A percentile compares a stretch with the other conserved stretches of the same genome.
phyloP scores from a whole-genome alignment of 92 coral and sea anemone species.

The Scolanthus callimorphus region DNA sequence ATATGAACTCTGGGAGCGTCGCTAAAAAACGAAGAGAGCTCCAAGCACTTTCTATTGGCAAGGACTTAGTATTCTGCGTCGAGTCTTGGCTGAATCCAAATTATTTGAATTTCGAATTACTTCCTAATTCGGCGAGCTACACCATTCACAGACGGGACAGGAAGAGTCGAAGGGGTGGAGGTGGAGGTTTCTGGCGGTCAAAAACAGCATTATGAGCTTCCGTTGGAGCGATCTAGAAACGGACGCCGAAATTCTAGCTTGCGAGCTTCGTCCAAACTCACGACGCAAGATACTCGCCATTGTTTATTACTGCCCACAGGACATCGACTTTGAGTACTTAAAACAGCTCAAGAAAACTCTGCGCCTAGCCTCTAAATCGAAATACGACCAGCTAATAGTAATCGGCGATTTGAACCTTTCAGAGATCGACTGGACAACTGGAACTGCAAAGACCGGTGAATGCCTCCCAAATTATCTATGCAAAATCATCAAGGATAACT shows the following conservation, averaged over 20 bases:
- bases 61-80: too few relatives aligned
- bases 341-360: conserved; percentile 48
- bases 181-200: conserved; percentile 64
- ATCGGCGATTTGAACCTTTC: conserved; percentile 44
- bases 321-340: conserved; percentile 12
- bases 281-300: conserved; percentile 24
- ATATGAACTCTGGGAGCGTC: too few relatives aligned
- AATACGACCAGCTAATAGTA: conserved; percentile 46
- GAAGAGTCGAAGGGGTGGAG: conserved; percentile 32
- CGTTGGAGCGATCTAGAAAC: conserved; percentile 45
- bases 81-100: too few relatives aligned
- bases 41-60: too few relatives aligned
- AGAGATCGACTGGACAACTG: conserved; percentile 34
- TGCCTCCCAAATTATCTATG: conserved; percentile 27
- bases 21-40: too few relatives aligned
- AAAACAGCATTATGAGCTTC: conserved; percentile 32
- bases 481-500: conserved; percentile 11
- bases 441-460: conserved; percentile 21
- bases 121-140: too few relatives aligned
- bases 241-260: conserved; percentile 26
- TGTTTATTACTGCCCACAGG: conserved; percentile 49
- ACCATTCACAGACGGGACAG: conserved; percentile 60
- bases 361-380: conserved; percentile 13
- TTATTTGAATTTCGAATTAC: too few relatives aligned
- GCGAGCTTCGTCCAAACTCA: conserved; percentile 42